Evolutionary conservation across 2,113 vertebrate genomes (phyloP), one percentile per base, ranked within the genome.

Genomic region (Eolophus roseicapilla): DNA sequence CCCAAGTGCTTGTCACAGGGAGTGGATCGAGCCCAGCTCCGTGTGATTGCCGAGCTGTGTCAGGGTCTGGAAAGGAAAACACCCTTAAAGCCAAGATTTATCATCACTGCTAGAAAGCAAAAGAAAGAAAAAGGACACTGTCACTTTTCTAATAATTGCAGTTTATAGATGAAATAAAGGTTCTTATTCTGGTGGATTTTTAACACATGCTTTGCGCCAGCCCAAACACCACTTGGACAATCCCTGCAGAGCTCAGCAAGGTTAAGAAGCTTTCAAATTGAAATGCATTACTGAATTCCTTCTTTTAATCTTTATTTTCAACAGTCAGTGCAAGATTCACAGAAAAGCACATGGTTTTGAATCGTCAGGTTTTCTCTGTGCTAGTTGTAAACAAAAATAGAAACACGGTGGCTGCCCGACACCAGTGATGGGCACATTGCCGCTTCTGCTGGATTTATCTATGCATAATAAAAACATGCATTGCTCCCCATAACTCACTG

Each of bases 281-380:
- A 41, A 76, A 44, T 3, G 4, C 8, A 3, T 18, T 33, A 12
- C 39, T 8, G 4, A 57, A 79, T 17, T 9, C 23, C 41, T 19
- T 6, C 27, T 35, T 67, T 41, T 35, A 17, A n/a, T 41, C 3
- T 13, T 17, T 12, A 1, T 39, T 60, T 81, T 35, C 10, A 19
- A 7, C 1, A 0, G 18, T 5, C 11, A 0, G 86, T 5, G 52
- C 43, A 4, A 8, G 64, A 46, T 1, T 3, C 24, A 0, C 1
- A 0, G 64, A 3, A 71, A 70, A n/a, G 4, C 53, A 17, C 33
- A 21, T 1, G 55, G 13, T 2, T 64, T 31, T 4, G 39, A 23
- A 5, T 4, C 5, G 21, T 6, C 50, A 29, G 55, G 25, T 39
- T 60, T 7, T 44, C 29, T 67, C 46, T 2, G 1, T 0, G 52